These are phyloP conservation scores for Cardinalis cardinalis DNA, from an alignment of 2,113 vertebrate species.

Conservation along the genomic window DNA sequence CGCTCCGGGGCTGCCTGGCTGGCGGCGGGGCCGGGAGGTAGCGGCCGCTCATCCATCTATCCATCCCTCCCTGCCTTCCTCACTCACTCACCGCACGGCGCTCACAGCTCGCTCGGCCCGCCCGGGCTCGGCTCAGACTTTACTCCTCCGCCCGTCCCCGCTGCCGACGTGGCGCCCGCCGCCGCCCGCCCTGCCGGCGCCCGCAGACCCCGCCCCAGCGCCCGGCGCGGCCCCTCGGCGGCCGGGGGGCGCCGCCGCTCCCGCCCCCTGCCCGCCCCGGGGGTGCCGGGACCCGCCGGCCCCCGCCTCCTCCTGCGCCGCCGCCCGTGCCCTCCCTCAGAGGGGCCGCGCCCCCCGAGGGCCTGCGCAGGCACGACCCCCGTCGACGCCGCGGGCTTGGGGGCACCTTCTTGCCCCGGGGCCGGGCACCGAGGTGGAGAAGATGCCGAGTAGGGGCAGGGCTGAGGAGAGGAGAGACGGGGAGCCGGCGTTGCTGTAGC, in stretches of 20 bases:
- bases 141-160: conserved; percentile 6
- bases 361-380: not conserved
- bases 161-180: conserved; percentile 74
- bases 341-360: too few relatives aligned
- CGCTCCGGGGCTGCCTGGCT: not conserved
- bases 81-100: not conserved
- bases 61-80: too few relatives aligned
- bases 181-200: too few relatives aligned
- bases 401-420: accelerated
- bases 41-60: too few relatives aligned
- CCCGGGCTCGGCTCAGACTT: not conserved
- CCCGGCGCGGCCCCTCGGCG: too few relatives aligned
- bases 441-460: accelerated
- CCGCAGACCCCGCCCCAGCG: too few relatives aligned
- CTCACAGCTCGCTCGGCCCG: not conserved
- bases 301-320: not conserved
- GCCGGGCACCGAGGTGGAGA: not conserved
- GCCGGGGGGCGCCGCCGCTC: too few relatives aligned
- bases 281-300: not conserved
- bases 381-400: accelerated
- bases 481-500: not conserved
- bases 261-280: conserved; percentile 16
- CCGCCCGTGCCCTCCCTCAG: too few relatives aligned
- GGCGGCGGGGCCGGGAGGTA: not conserved
- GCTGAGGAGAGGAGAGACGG: not conserved